Evolutionary conservation across 2,888 invertebrate genomes (phyloP), one percentile per base, ranked within the genome.

Genomic region (Neoscelio sp.): DNA sequence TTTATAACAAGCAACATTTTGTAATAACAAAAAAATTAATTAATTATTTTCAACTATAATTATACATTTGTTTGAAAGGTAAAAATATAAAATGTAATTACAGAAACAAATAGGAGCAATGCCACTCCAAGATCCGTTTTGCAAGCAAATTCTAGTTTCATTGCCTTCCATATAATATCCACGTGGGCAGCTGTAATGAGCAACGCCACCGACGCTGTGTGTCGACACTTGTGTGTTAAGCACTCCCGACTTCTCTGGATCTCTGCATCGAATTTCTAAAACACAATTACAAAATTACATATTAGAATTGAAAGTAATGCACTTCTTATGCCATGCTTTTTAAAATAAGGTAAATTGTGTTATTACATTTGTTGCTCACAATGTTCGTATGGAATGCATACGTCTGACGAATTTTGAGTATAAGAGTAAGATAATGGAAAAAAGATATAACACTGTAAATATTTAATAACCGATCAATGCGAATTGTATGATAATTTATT

Each of bases 51-150:
- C n/a, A n/a, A n/a, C n/a, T n/a, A n/a, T n/a, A n/a, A n/a, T n/a
- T n/a, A n/a, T n/a, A n/a, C 35, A 35, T 8, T 17, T 23, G 13
- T 30, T 42, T 52, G 2, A 40, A 38, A 26, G 3, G 52, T 50
- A 35, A 52, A 50, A 38, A 54, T 26, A 52, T 12, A 46, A 10
- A 50, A 44, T 7, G n/a, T 15, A 92, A 94, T 93, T 92, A 97
- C 97, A 94, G 90, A 94, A 94, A 87, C 97, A 97, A 23, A 92
- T 92, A 0, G 97, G 97, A 33, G 94, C 93, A 40, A 93, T 92
- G 26, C 96, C 96, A 76, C 93, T 94, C 97, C 97, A 98, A 38
- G 93, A 92, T n/a, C 97, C 97, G 81, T 93, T 94, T 42, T 94
- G 93, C 80, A 94, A 91, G 86, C 97, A 97, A 3, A 93, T 91